A percentile compares a stretch with the other conserved stretches of the same genome.
Evolutionary conservation across 2,797 vertebrate genomes (phyloP).

Genomic region (Rousettus madagascariensis): DNA sequence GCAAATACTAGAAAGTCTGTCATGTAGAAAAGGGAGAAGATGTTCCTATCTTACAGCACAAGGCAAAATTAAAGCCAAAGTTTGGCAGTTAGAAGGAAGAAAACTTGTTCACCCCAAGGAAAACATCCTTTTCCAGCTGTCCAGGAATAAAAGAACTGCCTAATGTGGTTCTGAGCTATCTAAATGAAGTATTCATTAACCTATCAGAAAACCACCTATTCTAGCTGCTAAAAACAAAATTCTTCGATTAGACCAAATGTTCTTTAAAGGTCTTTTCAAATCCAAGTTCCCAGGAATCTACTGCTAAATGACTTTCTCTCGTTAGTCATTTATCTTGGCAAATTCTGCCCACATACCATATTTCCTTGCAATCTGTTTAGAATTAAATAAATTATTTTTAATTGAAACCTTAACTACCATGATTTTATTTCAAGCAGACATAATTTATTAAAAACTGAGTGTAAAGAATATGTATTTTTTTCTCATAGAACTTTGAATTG

Average conservation of each 20-base stretch:
- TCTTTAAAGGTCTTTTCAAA: constrained; percentile 49
- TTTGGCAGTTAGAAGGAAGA: background rate
- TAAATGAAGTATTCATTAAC: background rate
- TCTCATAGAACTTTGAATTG: constrained; percentile 12
- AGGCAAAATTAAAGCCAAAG: background rate
- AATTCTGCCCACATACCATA: constrained; percentile 37
- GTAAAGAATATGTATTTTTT: constrained; percentile 2
- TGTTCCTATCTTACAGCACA: background rate
- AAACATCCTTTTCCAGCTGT: background rate
- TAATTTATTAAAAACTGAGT: constrained; percentile 29
- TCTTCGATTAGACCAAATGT: constrained; percentile 24
- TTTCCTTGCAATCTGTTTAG: constrained; percentile 60
- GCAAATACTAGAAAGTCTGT: background rate
- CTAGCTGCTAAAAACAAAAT: background rate
- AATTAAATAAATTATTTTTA: constrained; percentile 60
- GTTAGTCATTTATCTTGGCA: constrained; percentile 44
- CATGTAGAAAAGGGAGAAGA: background rate
- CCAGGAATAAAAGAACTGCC: background rate
- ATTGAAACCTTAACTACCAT: constrained; percentile 31
- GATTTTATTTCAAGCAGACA: constrained; percentile 46
- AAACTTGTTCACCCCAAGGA: background rate
- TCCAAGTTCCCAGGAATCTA: constrained; percentile 37
- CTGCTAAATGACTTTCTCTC: constrained; percentile 38
- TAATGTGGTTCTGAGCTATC: background rate
- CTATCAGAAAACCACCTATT: background rate